A percentile compares a stretch with the other conserved stretches of the same genome.
Evolutionary conservation across 2,888 invertebrate genomes (phyloP).

Genomic region (Cataglyphis cursor): DNA sequence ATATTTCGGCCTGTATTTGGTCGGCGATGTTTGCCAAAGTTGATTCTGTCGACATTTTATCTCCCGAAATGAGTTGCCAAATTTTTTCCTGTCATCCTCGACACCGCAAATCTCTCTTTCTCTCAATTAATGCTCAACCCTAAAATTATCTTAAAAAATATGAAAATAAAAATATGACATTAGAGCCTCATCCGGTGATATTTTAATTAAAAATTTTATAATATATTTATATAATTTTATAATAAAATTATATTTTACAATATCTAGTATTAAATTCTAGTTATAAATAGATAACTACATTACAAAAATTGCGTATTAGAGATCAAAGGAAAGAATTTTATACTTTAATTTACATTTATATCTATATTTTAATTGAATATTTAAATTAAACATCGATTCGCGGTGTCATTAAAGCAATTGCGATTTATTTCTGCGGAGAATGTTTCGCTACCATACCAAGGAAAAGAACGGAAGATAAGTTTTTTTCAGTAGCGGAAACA

Average conservation of each 20-base stretch:
- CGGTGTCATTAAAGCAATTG: conserved; percentile 12
- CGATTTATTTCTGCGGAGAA: conserved; percentile 2
- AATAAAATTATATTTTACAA: too few species aligned
- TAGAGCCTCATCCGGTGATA: background rate
- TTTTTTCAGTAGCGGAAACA: background rate
- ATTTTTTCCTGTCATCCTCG: conserved; percentile 26
- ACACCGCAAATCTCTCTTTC: background rate
- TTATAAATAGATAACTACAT: background rate
- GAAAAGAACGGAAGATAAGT: conserved; percentile 30
- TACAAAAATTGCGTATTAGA: background rate
- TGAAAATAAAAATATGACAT: background rate
- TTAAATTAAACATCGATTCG: conserved; percentile 40
- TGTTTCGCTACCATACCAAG: conserved; percentile 7
- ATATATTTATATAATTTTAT: background rate
- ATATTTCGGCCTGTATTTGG: conserved; percentile 61
- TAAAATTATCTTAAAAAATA: background rate
- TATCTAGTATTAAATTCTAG: too few species aligned
- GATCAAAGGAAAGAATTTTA: background rate
- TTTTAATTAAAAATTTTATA: background rate
- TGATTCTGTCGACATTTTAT: conserved; percentile 46
- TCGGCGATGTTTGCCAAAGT: conserved; percentile 28
- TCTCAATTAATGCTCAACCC: conserved; percentile 2
- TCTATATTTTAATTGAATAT: conserved; percentile 25
- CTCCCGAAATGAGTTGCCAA: conserved; percentile 31
- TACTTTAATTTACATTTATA: background rate